These are phyloP conservation scores for Motacilla tschutschensis DNA, from an alignment of 2,113 vertebrate species.

Conservation along the genomic window DNA sequence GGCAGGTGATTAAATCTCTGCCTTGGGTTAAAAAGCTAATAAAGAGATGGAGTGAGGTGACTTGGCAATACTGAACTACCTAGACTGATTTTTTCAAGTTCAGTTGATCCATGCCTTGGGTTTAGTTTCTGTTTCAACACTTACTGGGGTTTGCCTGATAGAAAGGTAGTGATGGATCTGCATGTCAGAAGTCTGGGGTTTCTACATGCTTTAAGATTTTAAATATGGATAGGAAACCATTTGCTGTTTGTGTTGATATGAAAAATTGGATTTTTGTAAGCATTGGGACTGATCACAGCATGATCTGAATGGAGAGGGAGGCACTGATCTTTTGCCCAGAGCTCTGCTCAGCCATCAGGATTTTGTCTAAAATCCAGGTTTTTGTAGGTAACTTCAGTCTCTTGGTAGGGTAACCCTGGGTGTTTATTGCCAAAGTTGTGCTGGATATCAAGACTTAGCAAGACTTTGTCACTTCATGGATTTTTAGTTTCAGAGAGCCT, in stretches of 20 bases:
- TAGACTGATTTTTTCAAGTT: not conserved
- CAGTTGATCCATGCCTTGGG: not conserved
- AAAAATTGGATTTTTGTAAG: not conserved
- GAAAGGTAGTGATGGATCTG: not conserved
- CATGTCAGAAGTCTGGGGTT: not conserved
- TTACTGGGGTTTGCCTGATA: not conserved
- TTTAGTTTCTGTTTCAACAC: conserved; percentile 1
- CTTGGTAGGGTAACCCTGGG: not conserved
- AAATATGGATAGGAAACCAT: not conserved
- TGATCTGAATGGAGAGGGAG: not conserved
- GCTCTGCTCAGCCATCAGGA: not conserved
- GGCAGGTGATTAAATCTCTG: conserved; percentile 1
- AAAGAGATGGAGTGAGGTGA: not conserved
- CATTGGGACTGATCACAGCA: not conserved
- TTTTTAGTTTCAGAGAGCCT: not conserved
- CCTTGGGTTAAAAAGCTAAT: not conserved
- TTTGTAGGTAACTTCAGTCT: not conserved
- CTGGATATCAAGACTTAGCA: not conserved
- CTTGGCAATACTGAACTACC: not conserved
- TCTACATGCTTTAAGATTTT: not conserved
- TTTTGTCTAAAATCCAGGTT: not conserved
- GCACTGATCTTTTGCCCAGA: not conserved
- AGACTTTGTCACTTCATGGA: not conserved
- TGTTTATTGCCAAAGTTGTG: not conserved
- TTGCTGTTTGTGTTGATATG: not conserved